Evolutionary conservation across 2,113 vertebrate species (phyloP), one percentile per base, ranked within the genome.

Genomic region (Lota lota): DNA sequence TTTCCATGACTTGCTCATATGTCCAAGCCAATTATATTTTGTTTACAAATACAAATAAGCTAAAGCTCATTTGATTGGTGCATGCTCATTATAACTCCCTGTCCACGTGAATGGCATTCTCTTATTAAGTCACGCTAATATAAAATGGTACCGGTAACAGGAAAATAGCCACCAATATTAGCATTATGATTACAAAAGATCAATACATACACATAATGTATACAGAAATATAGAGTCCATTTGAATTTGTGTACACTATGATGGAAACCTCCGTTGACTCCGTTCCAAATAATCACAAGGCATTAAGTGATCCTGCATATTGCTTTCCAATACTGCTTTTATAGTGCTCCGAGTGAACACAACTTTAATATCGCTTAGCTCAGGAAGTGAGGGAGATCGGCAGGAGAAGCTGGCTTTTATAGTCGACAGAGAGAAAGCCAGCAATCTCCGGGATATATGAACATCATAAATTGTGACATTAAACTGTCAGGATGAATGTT

Each of bases 401-500:
- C 63, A 72, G 65, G 61, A 75, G 81, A 85, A 79, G 47, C 50
- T 58, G 59, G 28, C 73, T 36, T 79, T 82, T 73, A 77, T 62
- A 72, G 62, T 63, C 74, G 28, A 61, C 64, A 62, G 68, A 69
- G 69, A 77, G 72, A 87, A 85, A 72, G 74, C 20, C 19, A 60
- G 58, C 70, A 81, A 76, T 79, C 70, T 66, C 33, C 3, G 54
- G 63, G 65, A 82, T 80, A 78, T 69, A 84, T 77, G 76, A 85
- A 83, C 70, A 69, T 72, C 79, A 79, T 88, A 75, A 87, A 89
- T 78, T 82, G 73, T 82, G 81, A 84, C 75, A 87, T 85, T 82
- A 88, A 90, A 73, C 83, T 87, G 79, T 83, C 88, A 83, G 73
- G 20, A 5, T 67, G 60, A 51, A 17, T 66, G 18, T 83, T 79